Percentiles rank a stretch among this genome's conserved stretches.
Conservation (phyloP, 2,797 vertebrate species). For the Neosalanx taihuensis region DNA sequence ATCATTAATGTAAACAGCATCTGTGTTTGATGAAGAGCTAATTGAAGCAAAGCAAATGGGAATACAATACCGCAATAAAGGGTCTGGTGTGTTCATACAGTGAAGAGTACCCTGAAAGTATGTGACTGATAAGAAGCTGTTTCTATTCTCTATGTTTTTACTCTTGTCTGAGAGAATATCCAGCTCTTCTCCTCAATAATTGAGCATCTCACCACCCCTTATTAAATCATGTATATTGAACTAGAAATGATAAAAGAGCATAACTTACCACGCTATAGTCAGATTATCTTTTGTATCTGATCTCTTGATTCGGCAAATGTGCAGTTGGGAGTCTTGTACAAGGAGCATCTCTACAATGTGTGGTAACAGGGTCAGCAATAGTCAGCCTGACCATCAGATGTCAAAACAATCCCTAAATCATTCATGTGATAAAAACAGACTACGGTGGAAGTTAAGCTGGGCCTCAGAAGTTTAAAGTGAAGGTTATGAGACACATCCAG, state of each 20-base stretch:
- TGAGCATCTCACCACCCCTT: conserved; percentile 68
- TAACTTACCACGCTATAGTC: conserved; percentile 73
- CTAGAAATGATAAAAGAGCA: conserved; percentile 77
- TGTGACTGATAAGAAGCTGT: background rate
- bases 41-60: conserved; percentile 15
- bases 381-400: conserved; percentile 45
- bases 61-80: conserved; percentile 10
- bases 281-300: conserved; percentile 71
- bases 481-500: conserved; percentile 8
- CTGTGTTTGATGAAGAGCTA: conserved; percentile 20
- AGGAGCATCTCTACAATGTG: conserved; percentile 53
- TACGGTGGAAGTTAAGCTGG: conserved; percentile 47
- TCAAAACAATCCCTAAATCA: conserved; percentile 52
- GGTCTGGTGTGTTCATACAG: conserved; percentile 1
- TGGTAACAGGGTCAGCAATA: conserved; percentile 38
- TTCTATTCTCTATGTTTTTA: conserved; percentile 66
- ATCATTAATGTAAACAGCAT: conserved; percentile 54
- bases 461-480: background rate
- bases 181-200: conserved; percentile 74
- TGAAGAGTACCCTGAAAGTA: background rate
- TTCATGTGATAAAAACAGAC: conserved; percentile 60
- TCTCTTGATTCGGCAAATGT: conserved; percentile 68
- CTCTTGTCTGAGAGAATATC: conserved; percentile 64
- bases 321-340: conserved; percentile 57
- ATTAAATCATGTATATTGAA: conserved; percentile 68